Percentiles rank a stretch among this genome's conserved stretches.
Evolutionary conservation across 2,113 vertebrate genomes (phyloP).

Genomic region (Platichthys stellatus): DNA sequence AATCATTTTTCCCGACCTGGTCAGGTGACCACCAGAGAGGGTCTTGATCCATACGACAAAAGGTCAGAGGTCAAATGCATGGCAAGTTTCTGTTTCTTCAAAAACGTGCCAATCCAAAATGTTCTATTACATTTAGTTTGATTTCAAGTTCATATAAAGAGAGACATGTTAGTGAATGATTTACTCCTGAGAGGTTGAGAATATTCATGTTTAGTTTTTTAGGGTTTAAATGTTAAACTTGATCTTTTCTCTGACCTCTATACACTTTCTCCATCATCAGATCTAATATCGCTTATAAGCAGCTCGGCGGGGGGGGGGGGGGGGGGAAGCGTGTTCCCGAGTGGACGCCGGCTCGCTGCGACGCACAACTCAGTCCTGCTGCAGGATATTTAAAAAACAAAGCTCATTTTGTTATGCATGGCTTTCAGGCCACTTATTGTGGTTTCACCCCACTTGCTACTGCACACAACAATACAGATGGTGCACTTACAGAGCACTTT

Average conservation of each 20-base stretch:
- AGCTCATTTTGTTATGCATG: conserved; percentile 31
- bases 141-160: not conserved
- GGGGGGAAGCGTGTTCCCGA: not conserved
- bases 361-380: not conserved
- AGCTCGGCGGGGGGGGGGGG: not conserved
- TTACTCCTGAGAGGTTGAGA: too few species aligned
- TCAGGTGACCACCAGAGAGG: too few species aligned
- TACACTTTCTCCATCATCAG: not conserved
- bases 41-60: not conserved
- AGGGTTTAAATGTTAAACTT: not conserved
- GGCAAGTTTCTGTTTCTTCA: not conserved
- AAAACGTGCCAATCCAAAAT: not conserved
- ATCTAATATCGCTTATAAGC: conserved; percentile 1
- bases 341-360: not conserved
- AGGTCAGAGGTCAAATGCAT: conserved; percentile 4
- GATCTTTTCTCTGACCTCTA: not conserved
- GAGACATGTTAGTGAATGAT: too few species aligned
- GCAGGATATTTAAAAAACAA: conserved; percentile 55
- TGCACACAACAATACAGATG: conserved; percentile 49
- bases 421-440: conserved; percentile 54
- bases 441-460: conserved; percentile 64
- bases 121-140: not conserved
- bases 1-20: not conserved
- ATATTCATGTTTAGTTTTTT: too few species aligned
- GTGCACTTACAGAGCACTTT: conserved; percentile 69